Conservation (phyloP, 2,113 vertebrate species). For the Origma solitaria region DNA sequence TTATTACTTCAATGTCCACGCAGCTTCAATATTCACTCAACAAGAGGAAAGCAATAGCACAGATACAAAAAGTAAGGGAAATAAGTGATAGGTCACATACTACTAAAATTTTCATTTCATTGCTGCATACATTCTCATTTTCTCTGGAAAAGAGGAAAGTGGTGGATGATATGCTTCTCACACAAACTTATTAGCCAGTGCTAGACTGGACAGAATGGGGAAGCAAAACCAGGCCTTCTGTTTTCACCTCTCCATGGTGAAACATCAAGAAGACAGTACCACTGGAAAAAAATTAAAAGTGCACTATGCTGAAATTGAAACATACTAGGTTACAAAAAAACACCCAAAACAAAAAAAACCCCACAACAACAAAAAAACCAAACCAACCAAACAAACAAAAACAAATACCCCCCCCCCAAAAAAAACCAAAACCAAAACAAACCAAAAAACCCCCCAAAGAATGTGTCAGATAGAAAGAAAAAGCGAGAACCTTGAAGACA, state of each 20-base stretch:
- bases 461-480: neutral
- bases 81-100: neutral
- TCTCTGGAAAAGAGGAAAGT: neutral
- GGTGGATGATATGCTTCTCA: neutral
- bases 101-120: neutral
- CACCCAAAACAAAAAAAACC: too few relatives aligned
- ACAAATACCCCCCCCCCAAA: too few relatives aligned
- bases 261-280: neutral
- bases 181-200: neutral
- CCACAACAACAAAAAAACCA: neutral
- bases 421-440: neutral
- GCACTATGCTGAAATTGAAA: neutral
- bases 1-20: neutral
- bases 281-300: neutral
- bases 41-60: neutral
- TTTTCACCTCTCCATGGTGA: neutral
- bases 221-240: neutral
- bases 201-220: neutral
- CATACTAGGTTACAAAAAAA: accelerated
- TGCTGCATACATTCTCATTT: neutral
- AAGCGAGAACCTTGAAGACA: neutral
- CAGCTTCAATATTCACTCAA: neutral
- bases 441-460: neutral
- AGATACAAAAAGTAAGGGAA: neutral
- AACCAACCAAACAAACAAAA: too few relatives aligned